Base-by-base conservation (phyloP, 2,888 invertebrate genomes). In the Acronicta leporina region DNA sequence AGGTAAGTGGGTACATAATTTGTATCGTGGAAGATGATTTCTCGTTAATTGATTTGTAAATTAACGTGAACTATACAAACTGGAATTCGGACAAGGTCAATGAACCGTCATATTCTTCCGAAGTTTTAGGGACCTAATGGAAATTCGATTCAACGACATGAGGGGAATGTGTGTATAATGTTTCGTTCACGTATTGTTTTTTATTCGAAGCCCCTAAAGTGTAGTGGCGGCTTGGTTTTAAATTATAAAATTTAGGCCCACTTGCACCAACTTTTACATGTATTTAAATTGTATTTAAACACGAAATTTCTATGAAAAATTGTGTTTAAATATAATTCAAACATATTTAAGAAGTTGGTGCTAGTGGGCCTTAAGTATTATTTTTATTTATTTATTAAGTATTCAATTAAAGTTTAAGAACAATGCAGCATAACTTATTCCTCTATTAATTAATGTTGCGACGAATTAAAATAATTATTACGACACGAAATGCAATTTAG, bases 41-140 rank as follows among this genome's bases (percentile, higher is more conserved):
- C 16, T 48, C 3, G 38, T 41, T 68, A 68, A 62, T 69, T 62
- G 30, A 43, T 43, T 73, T 43, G 52, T 56, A 16, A 68, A 62
- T 62, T 62, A 60, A 6, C 8, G 33, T 43, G 42, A 43, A 20
- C 40, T 49, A 66, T 13, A 20, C 20, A 46, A 66, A 14, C 46
- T 30, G 15, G 51, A 20, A 53, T 49, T 25, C 14, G 40, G 55
- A 38, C 11, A 38, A 38, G 5, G 11, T 2, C 61, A 30, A 53
- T 56, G 55, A 62, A 40, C 43, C 42, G 46, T 16, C 8, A n/a
- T 6, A 25, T 30, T 15, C 20, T 13, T 15, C 5, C 5, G 11
- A 11, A 46, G 43, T 15, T 55, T 66, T 41, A 14, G 41, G 40
- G 48, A 51, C 49, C 62, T 49, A 68, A 44, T 16, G 48, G 62